These are phyloP conservation scores for Diplosoma virens DNA, from an alignment of 23 tunicate species.

Conservation along the genomic window DNA sequence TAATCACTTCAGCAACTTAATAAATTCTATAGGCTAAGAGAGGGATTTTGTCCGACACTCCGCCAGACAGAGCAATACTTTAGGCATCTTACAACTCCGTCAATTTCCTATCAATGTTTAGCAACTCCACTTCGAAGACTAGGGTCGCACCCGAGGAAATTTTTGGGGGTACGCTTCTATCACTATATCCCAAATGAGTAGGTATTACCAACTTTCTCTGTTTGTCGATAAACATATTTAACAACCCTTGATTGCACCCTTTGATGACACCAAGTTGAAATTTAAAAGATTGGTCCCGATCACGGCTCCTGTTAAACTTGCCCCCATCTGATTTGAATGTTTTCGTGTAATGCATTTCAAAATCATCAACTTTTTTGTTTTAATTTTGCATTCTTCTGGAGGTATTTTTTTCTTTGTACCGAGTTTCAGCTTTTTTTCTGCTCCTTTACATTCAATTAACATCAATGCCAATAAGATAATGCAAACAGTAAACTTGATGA, in stretches of 20 bases:
- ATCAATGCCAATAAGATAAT: too few species aligned
- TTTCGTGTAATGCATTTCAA: slow-evolving; percentile 94
- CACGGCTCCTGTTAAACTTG: slow-evolving; percentile 74
- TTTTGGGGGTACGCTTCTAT: slow-evolving; percentile 61
- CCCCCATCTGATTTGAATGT: slow-evolving; percentile 65
- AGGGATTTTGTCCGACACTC: too few species aligned
- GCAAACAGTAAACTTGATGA: too few species aligned
- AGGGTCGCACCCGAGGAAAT: slow-evolving; percentile 77
- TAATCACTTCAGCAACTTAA: too few species aligned
- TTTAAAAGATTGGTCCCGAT: slow-evolving; percentile 65
- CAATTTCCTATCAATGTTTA: slow-evolving; percentile 53
- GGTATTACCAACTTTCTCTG: slow-evolving; percentile 90
- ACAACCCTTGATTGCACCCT: slow-evolving; percentile 98
- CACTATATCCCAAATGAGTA: slow-evolving; percentile 87
- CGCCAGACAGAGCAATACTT: too few species aligned
- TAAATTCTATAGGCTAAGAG: too few species aligned
- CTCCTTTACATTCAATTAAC: too few species aligned
- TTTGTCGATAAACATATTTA: slow-evolving; percentile 92
- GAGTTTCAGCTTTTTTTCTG: slow-evolving; percentile 63
- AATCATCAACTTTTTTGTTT: slow-evolving; percentile 59
- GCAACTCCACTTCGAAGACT: slow-evolving; percentile 76
- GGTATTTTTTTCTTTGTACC: slow-evolving; percentile 63
- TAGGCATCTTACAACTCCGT: too few species aligned
- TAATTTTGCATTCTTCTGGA: slow-evolving; percentile 58
- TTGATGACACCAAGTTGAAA: slow-evolving; percentile 92